A percentile compares a stretch with the other conserved stretches of the same genome.
phyloP scores from a whole-genome alignment of 1,140 invertebrate species.

The Pemphigus obesinymphae region DNA sequence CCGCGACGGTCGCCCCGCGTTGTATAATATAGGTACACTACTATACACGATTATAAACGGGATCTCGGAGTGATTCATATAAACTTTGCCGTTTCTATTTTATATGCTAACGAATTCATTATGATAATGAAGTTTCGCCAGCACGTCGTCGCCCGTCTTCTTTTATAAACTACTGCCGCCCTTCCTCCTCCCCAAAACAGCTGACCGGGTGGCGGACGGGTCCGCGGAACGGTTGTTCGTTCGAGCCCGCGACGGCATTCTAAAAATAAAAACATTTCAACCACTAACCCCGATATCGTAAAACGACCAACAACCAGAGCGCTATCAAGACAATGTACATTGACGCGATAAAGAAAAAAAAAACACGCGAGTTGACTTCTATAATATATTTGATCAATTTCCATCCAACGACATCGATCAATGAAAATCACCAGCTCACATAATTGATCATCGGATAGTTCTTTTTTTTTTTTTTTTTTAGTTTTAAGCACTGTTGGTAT shows the following conservation, averaged over 20 bases:
- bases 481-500: too few species aligned
- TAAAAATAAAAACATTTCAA: background rate
- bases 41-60: too few species aligned
- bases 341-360: background rate
- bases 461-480: too few species aligned
- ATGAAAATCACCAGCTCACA: too few species aligned
- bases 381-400: too few species aligned
- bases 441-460: too few species aligned
- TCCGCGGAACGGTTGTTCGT: too few species aligned
- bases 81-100: slow-evolving; percentile 27
- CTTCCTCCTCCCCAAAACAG: too few species aligned
- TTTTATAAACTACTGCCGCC: slow-evolving; percentile 4
- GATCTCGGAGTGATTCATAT: slow-evolving; percentile 14
- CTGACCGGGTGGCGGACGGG: too few species aligned
- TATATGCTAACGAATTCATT: slow-evolving; percentile 37
- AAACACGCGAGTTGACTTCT: too few species aligned
- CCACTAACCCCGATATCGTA: background rate
- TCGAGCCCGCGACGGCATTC: background rate
- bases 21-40: background rate
- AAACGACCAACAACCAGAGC: background rate
- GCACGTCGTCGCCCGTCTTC: background rate
- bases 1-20: background rate
- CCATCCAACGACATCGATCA: too few species aligned
- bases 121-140: slow-evolving; percentile 17
- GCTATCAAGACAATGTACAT: background rate